phyloP scores from a whole-genome alignment of 2,113 vertebrate species.

The Columba janthina region DNA sequence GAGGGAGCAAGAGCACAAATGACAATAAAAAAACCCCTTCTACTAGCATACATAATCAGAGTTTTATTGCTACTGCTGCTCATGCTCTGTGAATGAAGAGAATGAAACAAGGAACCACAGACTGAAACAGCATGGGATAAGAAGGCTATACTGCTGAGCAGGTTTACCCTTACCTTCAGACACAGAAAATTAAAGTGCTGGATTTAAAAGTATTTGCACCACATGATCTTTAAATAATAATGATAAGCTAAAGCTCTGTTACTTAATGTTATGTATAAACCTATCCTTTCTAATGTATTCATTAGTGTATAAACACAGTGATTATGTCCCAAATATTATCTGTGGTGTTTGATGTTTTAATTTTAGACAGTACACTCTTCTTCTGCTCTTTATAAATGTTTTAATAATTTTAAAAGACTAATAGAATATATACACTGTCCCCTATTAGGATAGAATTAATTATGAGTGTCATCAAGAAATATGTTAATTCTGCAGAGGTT shows the following conservation, averaged over 20 bases:
- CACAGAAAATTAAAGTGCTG: neutral
- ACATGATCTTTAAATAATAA: conserved; percentile 26
- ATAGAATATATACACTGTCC: neutral
- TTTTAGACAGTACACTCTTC: neutral
- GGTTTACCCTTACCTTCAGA: conserved; percentile 20
- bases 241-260: neutral
- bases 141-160: neutral
- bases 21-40: neutral
- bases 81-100: neutral
- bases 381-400: neutral
- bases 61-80: neutral
- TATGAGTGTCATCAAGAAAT: neutral
- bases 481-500: neutral
- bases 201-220: conserved; percentile 8
- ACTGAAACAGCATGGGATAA: neutral
- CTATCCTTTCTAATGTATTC: neutral
- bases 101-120: neutral
- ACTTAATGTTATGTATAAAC: conserved; percentile 5
- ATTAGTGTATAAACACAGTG: conserved; percentile 7
- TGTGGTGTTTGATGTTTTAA: neutral
- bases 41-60: neutral
- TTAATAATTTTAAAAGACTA: neutral
- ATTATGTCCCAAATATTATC: conserved; percentile 1
- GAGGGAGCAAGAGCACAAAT: neutral
- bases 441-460: neutral